These are phyloP conservation scores for Drosophila tropicalis DNA, from an alignment of 1,140 invertebrate species.

Conservation along the genomic window DNA sequence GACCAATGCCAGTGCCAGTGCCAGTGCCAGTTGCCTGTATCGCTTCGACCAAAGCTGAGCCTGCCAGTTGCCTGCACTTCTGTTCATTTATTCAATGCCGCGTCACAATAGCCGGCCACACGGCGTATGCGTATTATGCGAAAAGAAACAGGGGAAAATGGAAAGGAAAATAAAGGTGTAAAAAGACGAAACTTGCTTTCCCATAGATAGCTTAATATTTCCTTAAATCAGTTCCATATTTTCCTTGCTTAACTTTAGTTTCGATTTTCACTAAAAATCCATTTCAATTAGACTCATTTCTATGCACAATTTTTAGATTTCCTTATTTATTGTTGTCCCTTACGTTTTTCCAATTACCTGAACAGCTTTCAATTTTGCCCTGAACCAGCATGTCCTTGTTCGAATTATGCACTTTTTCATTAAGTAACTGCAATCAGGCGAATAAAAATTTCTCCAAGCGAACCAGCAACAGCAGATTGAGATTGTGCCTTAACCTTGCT, in stretches of 20 bases:
- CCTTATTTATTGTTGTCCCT: not conserved
- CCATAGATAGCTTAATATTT: conserved; percentile 1
- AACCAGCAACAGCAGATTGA: conserved; percentile 40
- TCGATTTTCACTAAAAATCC: not conserved
- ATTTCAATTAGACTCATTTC: not conserved
- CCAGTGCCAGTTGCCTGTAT: conserved; percentile 51
- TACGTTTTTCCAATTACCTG: conserved; percentile 7
- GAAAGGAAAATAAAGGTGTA: conserved; percentile 17
- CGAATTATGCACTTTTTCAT: conserved; percentile 75
- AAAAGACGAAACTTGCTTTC: not conserved
- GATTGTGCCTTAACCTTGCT: conserved; percentile 60
- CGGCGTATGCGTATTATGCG: conserved; percentile 69
- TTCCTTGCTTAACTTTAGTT: not conserved
- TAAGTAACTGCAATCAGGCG: conserved; percentile 76
- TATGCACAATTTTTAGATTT: not conserved
- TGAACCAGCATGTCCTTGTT: conserved; percentile 39
- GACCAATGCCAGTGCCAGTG: conserved; percentile 31
- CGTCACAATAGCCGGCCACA: conserved; percentile 49
- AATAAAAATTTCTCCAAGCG: conserved; percentile 58
- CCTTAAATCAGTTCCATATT: not conserved
- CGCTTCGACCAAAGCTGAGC: conserved; percentile 48
- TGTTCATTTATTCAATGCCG: conserved; percentile 78
- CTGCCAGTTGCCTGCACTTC: conserved; percentile 44
- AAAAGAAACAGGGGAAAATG: conserved; percentile 41
- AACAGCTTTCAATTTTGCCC: conserved; percentile 19